Evolutionary conservation across 2,797 vertebrate genomes (phyloP).

Genomic region (Lacerta bilineata): DNA sequence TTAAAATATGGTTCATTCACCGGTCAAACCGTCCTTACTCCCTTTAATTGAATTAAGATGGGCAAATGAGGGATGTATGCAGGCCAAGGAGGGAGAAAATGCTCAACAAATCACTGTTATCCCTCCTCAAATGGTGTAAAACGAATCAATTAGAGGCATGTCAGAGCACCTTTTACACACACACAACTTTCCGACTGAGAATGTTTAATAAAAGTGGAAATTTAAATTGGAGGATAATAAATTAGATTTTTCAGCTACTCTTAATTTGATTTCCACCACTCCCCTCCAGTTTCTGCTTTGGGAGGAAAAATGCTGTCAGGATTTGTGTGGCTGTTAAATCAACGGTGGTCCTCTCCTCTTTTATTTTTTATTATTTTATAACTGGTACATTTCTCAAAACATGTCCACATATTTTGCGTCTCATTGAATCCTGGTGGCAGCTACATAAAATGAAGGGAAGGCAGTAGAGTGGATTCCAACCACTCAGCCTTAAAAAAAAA

Average conservation of each 20-base stretch:
- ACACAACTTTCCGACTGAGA: constrained; percentile 67
- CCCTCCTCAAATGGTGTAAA: constrained; percentile 80
- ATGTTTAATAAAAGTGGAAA: constrained; percentile 74
- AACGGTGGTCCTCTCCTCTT: not conserved
- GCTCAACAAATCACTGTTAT: constrained; percentile 83
- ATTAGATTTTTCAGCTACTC: constrained; percentile 73
- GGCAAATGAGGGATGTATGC: constrained; percentile 93
- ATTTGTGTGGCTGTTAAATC: constrained; percentile 56
- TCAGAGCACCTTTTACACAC: constrained; percentile 74
- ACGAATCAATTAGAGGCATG: constrained; percentile 84
- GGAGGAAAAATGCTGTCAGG: constrained; percentile 61
- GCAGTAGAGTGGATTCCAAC: not conserved
- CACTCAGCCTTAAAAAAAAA: not conserved
- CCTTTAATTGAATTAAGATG: constrained; percentile 99
- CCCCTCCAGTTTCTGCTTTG: constrained; percentile 15
- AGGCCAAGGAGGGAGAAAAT: constrained; percentile 79
- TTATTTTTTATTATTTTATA: constrained; percentile 30
- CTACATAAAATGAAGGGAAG: not conserved
- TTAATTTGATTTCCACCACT: constrained; percentile 70
- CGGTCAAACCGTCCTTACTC: constrained; percentile 95
- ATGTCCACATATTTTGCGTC: constrained; percentile 12
- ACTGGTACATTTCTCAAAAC: constrained; percentile 49
- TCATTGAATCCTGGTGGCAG: not conserved
- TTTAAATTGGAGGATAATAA: constrained; percentile 69
- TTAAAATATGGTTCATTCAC: constrained; percentile 94